Evolutionary conservation across 2,797 vertebrate species (phyloP), one percentile per base, ranked within the genome.

Genomic region (Cetoscarus ocellatus): DNA sequence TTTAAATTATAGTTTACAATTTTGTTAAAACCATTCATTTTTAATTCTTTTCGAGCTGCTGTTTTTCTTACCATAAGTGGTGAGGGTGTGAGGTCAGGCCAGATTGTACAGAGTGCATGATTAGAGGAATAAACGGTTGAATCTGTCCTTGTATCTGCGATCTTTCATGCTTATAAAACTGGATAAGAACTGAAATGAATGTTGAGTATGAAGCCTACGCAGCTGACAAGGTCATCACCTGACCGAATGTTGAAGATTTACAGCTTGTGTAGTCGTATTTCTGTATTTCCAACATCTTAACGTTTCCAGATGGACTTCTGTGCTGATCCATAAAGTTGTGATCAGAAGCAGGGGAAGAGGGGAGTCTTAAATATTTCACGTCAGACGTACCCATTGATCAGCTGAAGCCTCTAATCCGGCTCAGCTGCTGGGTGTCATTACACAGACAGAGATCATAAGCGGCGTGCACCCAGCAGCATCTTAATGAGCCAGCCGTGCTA

Each of bases 381-480:
- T 79, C 68, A 82, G 63, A 72, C 68, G 5, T 77, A 63, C 57
- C 62, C 61, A 78, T 68, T 83, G 82, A 87, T 87, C 75, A 82
- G 63, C 55, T 35, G 50, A 70, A 70, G 69, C 62, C 50, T 87
- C 75, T 84, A 42, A 80, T 82, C 55, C 68, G 27, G 72, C 77
- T 82, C 81, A 74, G 64, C 73, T 71, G 76, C 65, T 82, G 52
- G 6, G 5, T 81, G 77, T 86, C 69, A 49, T 67, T 73, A 79
- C 80, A 83, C 70, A 40, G 54, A 5, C 19, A 45, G 49, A 69
- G 84, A 84, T 86, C 88, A 82, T 34, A 86, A 76, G 35, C 70
- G n/a, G 73, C 11, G 7, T 35, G 59, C 75, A 35, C 75, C 77
- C 85, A 36, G 77, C 75, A 42, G 85, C 15, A 54, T 61, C 62